Percentiles rank a stretch among this genome's conserved stretches.
These are phyloP conservation scores for Phalanger gymnotis DNA, from an alignment of 2,797 vertebrate species.

Conservation along the genomic window DNA sequence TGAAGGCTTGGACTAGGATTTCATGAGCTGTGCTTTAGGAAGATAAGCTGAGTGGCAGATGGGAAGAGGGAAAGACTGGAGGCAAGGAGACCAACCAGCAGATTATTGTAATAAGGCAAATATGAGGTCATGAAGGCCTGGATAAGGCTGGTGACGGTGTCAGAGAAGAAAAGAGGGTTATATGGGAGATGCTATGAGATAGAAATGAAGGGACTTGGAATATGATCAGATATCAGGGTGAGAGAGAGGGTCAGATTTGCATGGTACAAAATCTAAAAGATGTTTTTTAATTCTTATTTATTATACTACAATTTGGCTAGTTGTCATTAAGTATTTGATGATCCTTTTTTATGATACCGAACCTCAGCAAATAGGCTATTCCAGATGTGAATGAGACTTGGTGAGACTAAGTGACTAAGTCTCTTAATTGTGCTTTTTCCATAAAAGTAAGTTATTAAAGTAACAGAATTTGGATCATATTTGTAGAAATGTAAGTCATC, in stretches of 20 bases:
- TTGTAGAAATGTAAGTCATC: slow-evolving; percentile 34
- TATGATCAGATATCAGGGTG: not conserved
- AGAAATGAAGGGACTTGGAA: not conserved
- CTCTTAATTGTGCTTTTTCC: slow-evolving; percentile 27
- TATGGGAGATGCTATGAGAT: not conserved
- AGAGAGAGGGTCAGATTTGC: not conserved
- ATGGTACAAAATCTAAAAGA: not conserved
- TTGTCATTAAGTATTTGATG: not conserved
- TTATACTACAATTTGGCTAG: not conserved
- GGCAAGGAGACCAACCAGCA: not conserved
- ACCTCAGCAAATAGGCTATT: not conserved
- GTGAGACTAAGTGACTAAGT: not conserved
- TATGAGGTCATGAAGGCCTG: not conserved
- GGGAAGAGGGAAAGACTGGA: not conserved
- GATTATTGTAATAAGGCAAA: not conserved
- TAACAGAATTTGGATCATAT: not conserved
- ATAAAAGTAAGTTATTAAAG: not conserved
- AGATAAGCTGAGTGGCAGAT: not conserved
- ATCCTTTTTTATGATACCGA: not conserved
- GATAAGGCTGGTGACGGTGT: not conserved
- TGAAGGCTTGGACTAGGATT: not conserved
- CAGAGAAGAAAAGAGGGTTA: not conserved
- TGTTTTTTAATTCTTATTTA: not conserved
- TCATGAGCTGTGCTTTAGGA: not conserved
- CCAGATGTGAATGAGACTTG: not conserved